Conservation (phyloP, 2,113 vertebrate genomes). For the Otus sunia region DNA sequence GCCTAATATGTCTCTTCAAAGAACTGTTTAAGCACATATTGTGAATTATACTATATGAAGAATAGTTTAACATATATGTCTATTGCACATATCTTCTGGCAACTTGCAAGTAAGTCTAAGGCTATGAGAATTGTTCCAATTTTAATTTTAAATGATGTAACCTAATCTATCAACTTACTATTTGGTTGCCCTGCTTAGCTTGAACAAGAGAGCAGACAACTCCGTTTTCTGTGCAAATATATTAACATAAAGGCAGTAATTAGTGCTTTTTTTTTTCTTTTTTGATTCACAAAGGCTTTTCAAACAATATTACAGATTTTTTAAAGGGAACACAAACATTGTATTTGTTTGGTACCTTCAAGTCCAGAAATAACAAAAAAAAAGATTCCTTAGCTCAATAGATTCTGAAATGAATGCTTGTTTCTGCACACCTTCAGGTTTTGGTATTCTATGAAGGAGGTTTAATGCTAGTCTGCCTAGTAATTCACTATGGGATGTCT, state of each 20-base stretch:
- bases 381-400: slow-evolving; percentile 52
- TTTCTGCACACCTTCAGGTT: slow-evolving; percentile 68
- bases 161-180: neutral
- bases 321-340: neutral
- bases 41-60: neutral
- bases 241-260: neutral
- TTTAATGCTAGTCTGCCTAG: slow-evolving; percentile 69
- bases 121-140: neutral
- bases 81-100: neutral
- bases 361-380: slow-evolving; percentile 63
- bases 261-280: neutral
- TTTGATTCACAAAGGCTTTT: slow-evolving; percentile 21
- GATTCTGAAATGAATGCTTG: slow-evolving; percentile 67
- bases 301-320: slow-evolving; percentile 33
- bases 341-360: slow-evolving; percentile 42
- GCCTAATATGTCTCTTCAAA: neutral
- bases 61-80: neutral
- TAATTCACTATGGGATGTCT: slow-evolving; percentile 76
- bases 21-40: neutral
- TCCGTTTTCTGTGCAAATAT: neutral
- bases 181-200: neutral
- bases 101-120: neutral
- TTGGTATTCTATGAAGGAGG: slow-evolving; percentile 63
- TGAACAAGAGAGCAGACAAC: neutral
- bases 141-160: neutral